Percentiles rank a stretch among this genome's conserved stretches.
Evolutionary conservation across 2,797 vertebrate genomes (phyloP).

Genomic region (Orientallactaga sibirica): DNA sequence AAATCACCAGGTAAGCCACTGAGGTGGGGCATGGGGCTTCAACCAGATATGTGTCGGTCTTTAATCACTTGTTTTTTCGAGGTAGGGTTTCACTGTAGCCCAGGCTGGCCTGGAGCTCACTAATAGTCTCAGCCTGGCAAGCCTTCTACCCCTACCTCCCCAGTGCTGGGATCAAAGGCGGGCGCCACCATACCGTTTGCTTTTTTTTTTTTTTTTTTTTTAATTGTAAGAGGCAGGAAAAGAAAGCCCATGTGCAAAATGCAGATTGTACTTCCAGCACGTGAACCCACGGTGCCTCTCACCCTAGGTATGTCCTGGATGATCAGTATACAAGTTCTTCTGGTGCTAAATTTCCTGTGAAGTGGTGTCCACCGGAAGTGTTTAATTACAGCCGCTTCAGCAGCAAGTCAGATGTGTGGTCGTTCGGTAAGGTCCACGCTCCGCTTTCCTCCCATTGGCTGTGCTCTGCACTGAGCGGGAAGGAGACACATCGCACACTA

Average conservation of each 20-base stretch:
- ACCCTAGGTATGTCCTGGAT: constrained; percentile 93
- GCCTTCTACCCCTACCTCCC: too few relatives aligned
- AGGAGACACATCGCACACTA: neutral
- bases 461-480: neutral
- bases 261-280: neutral
- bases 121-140: too few relatives aligned
- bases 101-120: too few relatives aligned
- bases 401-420: constrained; percentile 98
- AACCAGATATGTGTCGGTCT: constrained; percentile 24
- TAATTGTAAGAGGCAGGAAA: neutral
- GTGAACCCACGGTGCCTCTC: neutral
- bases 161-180: too few relatives aligned
- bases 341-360: constrained; percentile 95
- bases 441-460: neutral
- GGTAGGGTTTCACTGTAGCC: too few relatives aligned
- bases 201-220: too few relatives aligned
- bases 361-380: constrained; percentile 98
- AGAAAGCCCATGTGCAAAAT: neutral
- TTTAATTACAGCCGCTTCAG: constrained; percentile 96
- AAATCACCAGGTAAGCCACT: neutral
- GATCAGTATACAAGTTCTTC: constrained; percentile 96
- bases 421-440: constrained; percentile 90
- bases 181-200: too few relatives aligned
- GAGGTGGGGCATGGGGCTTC: constrained; percentile 8
- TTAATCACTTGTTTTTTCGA: neutral